Conservation (phyloP, 2,888 invertebrate genomes). For the Hemaris fuciformis region DNA sequence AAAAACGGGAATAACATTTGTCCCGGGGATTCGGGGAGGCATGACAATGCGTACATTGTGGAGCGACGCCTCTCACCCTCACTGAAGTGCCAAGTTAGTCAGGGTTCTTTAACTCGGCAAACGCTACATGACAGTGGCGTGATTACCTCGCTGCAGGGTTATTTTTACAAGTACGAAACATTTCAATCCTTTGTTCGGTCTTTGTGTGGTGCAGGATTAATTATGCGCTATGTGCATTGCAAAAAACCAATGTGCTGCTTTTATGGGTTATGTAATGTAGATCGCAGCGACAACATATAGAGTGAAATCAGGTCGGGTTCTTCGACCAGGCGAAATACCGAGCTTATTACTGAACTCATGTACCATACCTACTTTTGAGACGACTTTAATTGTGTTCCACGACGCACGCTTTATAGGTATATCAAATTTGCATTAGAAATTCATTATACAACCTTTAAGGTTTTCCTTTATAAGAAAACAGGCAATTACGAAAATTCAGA, state of each 20-base stretch:
- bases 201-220: neutral
- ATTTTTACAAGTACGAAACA: conserved; percentile 5
- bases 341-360: too few species aligned
- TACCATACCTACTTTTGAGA: too few species aligned
- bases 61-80: conserved; percentile 32
- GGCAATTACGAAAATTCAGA: too few species aligned
- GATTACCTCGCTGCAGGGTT: conserved; percentile 9
- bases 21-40: neutral
- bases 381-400: too few species aligned
- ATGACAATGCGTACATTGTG: conserved; percentile 33
- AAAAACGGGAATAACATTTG: neutral
- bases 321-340: too few species aligned
- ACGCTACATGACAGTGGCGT: conserved; percentile 19
- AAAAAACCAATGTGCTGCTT: neutral
- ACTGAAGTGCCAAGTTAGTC: conserved; percentile 51
- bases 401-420: too few species aligned
- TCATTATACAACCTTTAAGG: too few species aligned
- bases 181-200: conserved; percentile 2
- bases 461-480: too few species aligned
- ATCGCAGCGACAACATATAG: too few species aligned
- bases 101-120: conserved; percentile 39
- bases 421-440: too few species aligned
- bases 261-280: neutral
- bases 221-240: neutral
- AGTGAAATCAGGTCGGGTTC: too few species aligned